phyloP scores from a whole-genome alignment of 2,113 vertebrate species.

The Podarcis cretensis region DNA sequence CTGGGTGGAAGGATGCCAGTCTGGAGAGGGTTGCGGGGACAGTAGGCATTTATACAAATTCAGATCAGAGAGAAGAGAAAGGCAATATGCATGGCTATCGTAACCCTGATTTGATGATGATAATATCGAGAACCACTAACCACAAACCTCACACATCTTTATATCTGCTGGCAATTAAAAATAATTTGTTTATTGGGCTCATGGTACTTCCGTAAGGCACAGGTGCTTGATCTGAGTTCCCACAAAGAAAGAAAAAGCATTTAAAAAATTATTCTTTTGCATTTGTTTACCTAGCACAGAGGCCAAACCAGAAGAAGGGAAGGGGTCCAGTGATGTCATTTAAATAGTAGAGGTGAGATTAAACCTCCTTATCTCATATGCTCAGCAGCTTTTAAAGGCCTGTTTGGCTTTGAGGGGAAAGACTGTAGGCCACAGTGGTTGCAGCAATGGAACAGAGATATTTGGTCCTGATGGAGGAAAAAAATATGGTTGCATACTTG shows the following conservation, averaged over 20 bases:
- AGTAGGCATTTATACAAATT: slow-evolving; percentile 40
- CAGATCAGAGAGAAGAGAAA: slow-evolving; percentile 69
- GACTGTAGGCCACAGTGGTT: background rate
- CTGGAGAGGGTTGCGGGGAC: slow-evolving; percentile 7
- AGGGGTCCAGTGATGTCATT: background rate
- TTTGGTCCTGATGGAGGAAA: background rate
- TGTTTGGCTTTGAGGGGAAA: slow-evolving; percentile 39
- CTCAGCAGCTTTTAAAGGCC: slow-evolving; percentile 42
- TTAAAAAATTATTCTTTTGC: background rate
- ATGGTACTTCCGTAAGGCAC: slow-evolving; percentile 5
- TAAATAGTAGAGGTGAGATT: slow-evolving; percentile 41
- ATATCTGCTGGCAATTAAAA: slow-evolving; percentile 61
- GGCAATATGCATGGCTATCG: slow-evolving; percentile 69
- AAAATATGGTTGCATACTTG: too few species aligned
- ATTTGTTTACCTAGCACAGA: background rate
- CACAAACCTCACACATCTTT: slow-evolving; percentile 38
- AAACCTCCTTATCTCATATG: background rate
- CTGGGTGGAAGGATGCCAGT: slow-evolving; percentile 69
- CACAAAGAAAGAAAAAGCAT: background rate
- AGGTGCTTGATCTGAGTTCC: slow-evolving; percentile 22
- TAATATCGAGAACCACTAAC: background rate
- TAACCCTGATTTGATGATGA: slow-evolving; percentile 74
- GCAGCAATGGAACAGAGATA: slow-evolving; percentile 29
- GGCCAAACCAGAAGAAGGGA: background rate
- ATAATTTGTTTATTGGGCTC: slow-evolving; percentile 46